Percentiles rank a stretch among this genome's conserved stretches.
phyloP scores from a whole-genome alignment of 2,888 invertebrate species.

The Elmis aenea region DNA sequence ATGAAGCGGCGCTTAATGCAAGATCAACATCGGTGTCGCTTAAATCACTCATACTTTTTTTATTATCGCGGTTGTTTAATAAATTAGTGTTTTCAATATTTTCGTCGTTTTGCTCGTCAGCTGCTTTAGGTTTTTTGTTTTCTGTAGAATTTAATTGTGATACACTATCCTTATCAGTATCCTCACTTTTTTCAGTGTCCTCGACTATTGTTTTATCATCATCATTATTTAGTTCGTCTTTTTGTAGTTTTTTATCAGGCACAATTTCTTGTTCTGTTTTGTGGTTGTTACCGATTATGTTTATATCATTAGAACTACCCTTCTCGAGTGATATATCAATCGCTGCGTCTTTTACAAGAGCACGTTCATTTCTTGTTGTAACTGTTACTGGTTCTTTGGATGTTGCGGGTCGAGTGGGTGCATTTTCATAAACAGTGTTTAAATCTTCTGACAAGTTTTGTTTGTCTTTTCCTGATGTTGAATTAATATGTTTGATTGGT shows the following conservation, averaged over 20 bases:
- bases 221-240: neutral
- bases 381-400: constrained; percentile 11
- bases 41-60: too few relatives aligned
- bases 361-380: constrained; percentile 11
- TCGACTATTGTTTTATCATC: constrained; percentile 9
- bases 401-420: constrained; percentile 21
- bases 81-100: too few relatives aligned
- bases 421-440: constrained; percentile 13
- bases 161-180: constrained; percentile 3
- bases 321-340: neutral
- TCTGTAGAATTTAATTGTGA: neutral
- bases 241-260: neutral
- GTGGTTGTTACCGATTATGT: neutral
- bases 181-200: constrained; percentile 10
- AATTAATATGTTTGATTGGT: neutral
- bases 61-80: too few relatives aligned
- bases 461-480: neutral
- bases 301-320: neutral
- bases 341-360: neutral
- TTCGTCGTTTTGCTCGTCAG: neutral
- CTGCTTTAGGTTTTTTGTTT: neutral
- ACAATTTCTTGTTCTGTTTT: too few relatives aligned
- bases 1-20: constrained; percentile 30
- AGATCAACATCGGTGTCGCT: too few relatives aligned
- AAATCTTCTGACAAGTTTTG: neutral